phyloP scores from a whole-genome alignment of 1,140 invertebrate species.

The Aphaenogaster ashmeadi region DNA sequence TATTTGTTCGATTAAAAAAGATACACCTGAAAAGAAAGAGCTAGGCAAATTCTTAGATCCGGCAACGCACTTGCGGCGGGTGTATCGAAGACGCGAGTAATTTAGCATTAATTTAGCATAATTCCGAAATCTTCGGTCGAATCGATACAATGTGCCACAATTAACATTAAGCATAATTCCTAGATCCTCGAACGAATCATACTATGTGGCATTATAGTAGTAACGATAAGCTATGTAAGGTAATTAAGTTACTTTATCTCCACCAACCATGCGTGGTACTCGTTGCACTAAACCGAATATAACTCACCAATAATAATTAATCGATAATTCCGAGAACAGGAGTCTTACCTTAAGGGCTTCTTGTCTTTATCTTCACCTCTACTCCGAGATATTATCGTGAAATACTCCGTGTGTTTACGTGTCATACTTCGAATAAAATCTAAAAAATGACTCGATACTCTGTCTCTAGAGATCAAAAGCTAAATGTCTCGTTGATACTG shows the following conservation, averaged over 20 bases:
- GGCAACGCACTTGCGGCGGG: constrained; percentile 13
- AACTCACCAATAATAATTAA: constrained; percentile 48
- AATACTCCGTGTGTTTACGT: constrained; percentile 26
- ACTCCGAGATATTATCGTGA: constrained; percentile 35
- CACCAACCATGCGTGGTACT: not conserved
- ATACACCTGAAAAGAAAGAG: not conserved
- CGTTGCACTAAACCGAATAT: not conserved
- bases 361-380: not conserved
- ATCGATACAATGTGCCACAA: not conserved
- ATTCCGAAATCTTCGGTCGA: not conserved
- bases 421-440: constrained; percentile 21
- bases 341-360: not conserved
- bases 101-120: constrained; percentile 4
- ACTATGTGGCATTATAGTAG: constrained; percentile 56
- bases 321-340: constrained; percentile 20
- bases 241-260: constrained; percentile 56
- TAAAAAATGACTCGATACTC: constrained; percentile 31
- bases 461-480: constrained; percentile 17
- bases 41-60: not conserved
- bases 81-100: constrained; percentile 36
- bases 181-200: constrained; percentile 44
- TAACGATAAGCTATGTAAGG: constrained; percentile 43
- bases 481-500: constrained; percentile 77
- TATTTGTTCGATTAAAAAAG: not conserved
- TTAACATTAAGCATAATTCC: constrained; percentile 27